These are phyloP conservation scores for Caenorhabditis imperialis DNA, from an alignment of 2,888 invertebrate species.

Conservation along the genomic window DNA sequence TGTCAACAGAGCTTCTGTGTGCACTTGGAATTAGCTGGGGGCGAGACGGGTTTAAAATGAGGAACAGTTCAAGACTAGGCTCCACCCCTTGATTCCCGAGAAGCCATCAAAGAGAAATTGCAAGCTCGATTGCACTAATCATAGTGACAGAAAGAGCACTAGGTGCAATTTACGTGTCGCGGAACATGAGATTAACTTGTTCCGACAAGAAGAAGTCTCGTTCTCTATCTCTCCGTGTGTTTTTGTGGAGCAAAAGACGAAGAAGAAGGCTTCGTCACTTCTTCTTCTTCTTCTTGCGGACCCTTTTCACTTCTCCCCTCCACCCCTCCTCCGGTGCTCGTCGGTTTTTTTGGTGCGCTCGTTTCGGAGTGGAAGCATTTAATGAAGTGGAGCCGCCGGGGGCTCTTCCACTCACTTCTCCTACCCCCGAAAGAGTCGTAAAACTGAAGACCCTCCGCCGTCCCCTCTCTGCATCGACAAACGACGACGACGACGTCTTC, in stretches of 20 bases:
- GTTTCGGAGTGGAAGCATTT: constrained; percentile 35
- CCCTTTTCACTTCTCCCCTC: constrained; percentile 12
- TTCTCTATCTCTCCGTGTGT: constrained; percentile 16
- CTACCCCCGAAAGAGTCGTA: constrained; percentile 31
- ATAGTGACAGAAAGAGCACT: too few relatives aligned
- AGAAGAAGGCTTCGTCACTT: constrained; percentile 28
- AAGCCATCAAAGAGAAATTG: too few relatives aligned
- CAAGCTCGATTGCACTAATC: too few relatives aligned
- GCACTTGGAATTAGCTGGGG: constrained; percentile 5
- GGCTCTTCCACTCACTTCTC: constrained; percentile 10
- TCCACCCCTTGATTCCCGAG: too few relatives aligned
- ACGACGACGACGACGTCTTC: not conserved
- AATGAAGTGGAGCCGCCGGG: constrained; percentile 39
- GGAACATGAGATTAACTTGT: too few relatives aligned
- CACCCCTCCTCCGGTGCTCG: not conserved
- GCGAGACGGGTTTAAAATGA: too few relatives aligned
- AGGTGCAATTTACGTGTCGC: too few relatives aligned
- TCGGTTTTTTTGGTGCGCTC: constrained; percentile 24
- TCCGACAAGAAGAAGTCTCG: too few relatives aligned
- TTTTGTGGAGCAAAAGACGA: constrained; percentile 8
- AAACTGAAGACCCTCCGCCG: constrained; percentile 40
- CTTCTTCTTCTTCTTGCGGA: constrained; percentile 25
- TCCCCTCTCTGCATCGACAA: constrained; percentile 1
- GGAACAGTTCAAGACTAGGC: too few relatives aligned
- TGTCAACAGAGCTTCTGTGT: constrained; percentile 12